Base-by-base conservation (phyloP, 2,888 invertebrate genomes). In the Thymelicus lineola region DNA sequence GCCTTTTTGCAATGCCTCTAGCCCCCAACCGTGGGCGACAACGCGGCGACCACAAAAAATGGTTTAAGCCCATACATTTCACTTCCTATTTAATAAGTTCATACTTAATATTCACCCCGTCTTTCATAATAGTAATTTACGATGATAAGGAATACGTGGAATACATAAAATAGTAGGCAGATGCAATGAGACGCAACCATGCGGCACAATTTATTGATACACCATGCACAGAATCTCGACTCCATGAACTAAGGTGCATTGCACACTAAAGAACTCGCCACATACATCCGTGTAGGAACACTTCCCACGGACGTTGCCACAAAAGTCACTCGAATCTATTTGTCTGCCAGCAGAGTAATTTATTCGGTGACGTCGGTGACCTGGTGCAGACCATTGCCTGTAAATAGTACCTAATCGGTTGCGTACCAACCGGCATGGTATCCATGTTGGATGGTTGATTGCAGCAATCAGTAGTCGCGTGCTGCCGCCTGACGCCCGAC, bases 151-250 rank as follows among this genome's bases (percentile, higher is more conserved):
- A 50, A 50, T 50, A 50, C 48, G 17, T 50, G 7, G 17, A 50
- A 9, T 17, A 9, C 48, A 50, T 50, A 17, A 17, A 15, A 50
- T 9, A 50, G 10, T 14, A 45, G 15, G 0, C 17, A 50, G 48
- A 50, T 17, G 17, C 48, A 50, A 15, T 50, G 48, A n/a, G 48
- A 17, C 9, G 48, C 15, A 50, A 17, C 48, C 48, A 17, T 50
- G 7, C 48, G 48, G 15, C 15, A 50, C 48, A 50, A 50, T 15
- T 50, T 50, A 50, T 50, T 50, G 48, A 50, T 50, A 50, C 15
- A 15, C 17, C 48, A 50, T 50, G 7, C 48, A 17, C 17, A 9
- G 48, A 6, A 2, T 6, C 7, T 6, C 15, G 15, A 15, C 48
- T 50, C 48, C 15, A 50, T 15, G n/a, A 50, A 50, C 1, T 17